phyloP scores from a whole-genome alignment of 2,113 vertebrate species.

The Hyaena hyaena region DNA sequence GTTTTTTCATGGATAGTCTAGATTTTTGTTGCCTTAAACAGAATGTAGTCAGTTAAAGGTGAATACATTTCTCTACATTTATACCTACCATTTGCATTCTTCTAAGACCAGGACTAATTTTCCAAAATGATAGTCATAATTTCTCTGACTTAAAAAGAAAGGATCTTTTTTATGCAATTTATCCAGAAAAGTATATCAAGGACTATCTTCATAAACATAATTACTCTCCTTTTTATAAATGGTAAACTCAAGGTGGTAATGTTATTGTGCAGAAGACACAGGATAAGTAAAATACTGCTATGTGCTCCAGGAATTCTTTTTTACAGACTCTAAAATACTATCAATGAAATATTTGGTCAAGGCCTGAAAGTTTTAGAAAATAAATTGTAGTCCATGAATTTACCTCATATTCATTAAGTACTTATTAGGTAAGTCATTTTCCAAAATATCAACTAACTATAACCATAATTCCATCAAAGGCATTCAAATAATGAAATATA shows the following conservation, averaged over 20 bases:
- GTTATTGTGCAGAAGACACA: neutral
- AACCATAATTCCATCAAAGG: neutral
- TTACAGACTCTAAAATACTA: neutral
- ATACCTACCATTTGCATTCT: neutral
- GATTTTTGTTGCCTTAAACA: neutral
- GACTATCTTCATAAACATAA: slow-evolving; percentile 9
- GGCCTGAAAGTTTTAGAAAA: slow-evolving; percentile 41
- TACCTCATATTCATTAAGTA: neutral
- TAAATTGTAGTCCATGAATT: neutral
- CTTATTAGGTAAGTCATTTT: slow-evolving; percentile 36
- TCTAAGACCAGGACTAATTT: neutral
- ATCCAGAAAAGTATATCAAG: neutral
- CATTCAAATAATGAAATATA: slow-evolving; percentile 31
- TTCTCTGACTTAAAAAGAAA: neutral
- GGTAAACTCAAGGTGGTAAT: neutral
- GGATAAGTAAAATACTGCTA: neutral
- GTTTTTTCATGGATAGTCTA: slow-evolving; percentile 12
- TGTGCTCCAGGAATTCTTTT: neutral
- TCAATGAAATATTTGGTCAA: slow-evolving; percentile 30
- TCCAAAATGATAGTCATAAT: neutral
- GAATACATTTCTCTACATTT: neutral
- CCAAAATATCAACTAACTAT: slow-evolving; percentile 6
- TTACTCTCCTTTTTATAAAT: neutral
- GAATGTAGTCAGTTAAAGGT: neutral
- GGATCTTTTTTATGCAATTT: neutral